These are phyloP conservation scores for Campylomormyrus numenius DNA, from an alignment of 2,113 vertebrate species.

Conservation along the genomic window DNA sequence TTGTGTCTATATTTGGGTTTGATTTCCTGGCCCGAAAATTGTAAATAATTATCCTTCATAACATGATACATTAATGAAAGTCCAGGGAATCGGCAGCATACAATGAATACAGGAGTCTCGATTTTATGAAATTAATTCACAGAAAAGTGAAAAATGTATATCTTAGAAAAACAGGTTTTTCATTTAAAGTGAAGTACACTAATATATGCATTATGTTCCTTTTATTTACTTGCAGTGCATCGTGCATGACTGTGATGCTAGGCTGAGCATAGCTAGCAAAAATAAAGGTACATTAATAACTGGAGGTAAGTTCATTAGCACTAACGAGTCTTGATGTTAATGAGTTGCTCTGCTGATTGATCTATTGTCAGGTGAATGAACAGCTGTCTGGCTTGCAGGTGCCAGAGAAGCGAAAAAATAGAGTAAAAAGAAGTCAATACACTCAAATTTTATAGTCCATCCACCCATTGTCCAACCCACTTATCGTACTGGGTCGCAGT, in stretches of 20 bases:
- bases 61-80: not conserved
- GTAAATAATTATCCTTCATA: not conserved
- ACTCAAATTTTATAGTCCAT: not conserved
- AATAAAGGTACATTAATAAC: constrained; percentile 35
- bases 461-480: no score
- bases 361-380: constrained; percentile 11
- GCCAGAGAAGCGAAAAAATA: not conserved
- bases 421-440: not conserved
- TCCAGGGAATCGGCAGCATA: not conserved
- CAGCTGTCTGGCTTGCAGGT: constrained; percentile 2
- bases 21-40: not conserved
- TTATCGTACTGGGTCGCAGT: no score
- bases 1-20: not conserved
- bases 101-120: not conserved
- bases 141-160: not conserved
- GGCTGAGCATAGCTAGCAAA: not conserved
- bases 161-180: not conserved
- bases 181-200: not conserved
- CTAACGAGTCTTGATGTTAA: not conserved
- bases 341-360: constrained; percentile 11
- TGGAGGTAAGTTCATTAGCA: constrained; percentile 39
- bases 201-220: not conserved
- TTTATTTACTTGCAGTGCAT: not conserved
- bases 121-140: not conserved
- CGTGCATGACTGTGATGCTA: not conserved